These are phyloP conservation scores for Cygnus buccinator DNA, from an alignment of 2,113 vertebrate species.

Conservation along the genomic window DNA sequence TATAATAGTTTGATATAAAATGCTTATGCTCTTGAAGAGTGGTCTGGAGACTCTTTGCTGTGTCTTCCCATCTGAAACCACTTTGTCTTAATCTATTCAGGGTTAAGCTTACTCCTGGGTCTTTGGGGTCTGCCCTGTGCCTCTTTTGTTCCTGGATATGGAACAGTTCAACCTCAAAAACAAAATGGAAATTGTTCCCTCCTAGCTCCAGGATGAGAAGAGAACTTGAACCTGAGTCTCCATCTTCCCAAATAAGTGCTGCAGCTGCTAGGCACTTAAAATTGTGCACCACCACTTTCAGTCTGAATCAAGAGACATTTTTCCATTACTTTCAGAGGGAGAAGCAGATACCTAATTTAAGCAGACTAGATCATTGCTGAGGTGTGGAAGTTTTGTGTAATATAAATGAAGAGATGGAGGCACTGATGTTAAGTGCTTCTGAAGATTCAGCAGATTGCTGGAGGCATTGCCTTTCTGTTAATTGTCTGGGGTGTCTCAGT, in stretches of 20 bases:
- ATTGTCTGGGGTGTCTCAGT: not conserved
- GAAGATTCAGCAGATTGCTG: not conserved
- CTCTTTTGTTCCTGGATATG: not conserved
- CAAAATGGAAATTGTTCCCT: not conserved
- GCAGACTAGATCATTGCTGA: not conserved
- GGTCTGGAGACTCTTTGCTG: not conserved
- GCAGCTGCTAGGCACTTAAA: not conserved
- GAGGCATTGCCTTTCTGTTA: not conserved
- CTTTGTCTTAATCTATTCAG: not conserved
- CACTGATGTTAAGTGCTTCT: not conserved
- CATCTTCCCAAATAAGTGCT: not conserved
- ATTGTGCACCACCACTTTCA: not conserved
- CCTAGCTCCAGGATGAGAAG: not conserved
- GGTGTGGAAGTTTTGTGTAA: not conserved
- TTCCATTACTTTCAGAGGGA: not conserved
- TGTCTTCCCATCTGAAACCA: fast-evolving
- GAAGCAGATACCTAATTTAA: not conserved
- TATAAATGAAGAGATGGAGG: not conserved
- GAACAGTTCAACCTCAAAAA: not conserved
- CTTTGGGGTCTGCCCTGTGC: not conserved
- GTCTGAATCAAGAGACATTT: not conserved
- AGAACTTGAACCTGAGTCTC: not conserved
- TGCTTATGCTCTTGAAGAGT: not conserved
- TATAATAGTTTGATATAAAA: not conserved
- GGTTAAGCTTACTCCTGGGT: not conserved